Evolutionary conservation across 2,113 vertebrate genomes (phyloP).

Genomic region (Dryoscopus gambensis): DNA sequence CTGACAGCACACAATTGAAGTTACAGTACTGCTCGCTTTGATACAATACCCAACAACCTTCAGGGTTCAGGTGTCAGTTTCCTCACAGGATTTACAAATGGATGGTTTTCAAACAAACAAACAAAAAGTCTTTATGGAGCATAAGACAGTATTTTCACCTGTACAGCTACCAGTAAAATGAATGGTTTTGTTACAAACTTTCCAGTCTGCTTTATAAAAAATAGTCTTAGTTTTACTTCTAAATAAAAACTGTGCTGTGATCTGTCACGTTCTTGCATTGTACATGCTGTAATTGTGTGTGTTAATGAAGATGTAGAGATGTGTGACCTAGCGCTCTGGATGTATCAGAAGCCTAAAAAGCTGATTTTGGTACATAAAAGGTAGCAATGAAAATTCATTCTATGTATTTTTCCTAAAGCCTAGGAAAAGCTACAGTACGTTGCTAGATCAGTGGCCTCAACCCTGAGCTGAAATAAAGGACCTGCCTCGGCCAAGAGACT

Average conservation of each 20-base stretch:
- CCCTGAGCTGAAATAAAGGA: conserved; percentile 56
- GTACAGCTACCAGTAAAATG: conserved; percentile 46
- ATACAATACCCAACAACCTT: not conserved
- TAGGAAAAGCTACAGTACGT: conserved; percentile 64
- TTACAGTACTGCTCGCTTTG: not conserved
- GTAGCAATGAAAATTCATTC: conserved; percentile 56
- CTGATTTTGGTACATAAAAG: conserved; percentile 56
- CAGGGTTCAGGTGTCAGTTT: conserved; percentile 49
- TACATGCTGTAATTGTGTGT: conserved; percentile 36
- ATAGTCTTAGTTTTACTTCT: conserved; percentile 55
- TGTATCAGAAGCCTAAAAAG: conserved; percentile 56
- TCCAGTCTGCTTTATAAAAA: conserved; percentile 65
- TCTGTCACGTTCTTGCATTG: conserved; percentile 60
- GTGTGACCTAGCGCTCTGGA: conserved; percentile 46
- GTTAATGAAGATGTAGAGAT: conserved; percentile 28
- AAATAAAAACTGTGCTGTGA: conserved; percentile 70
- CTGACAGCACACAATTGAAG: not conserved
- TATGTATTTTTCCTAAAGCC: conserved; percentile 47
- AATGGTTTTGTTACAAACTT: conserved; percentile 56
- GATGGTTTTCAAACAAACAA: not conserved
- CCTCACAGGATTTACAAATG: not conserved
- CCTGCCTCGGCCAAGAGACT: conserved; percentile 37
- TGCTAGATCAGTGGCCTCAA: conserved; percentile 60
- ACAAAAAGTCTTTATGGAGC: not conserved
- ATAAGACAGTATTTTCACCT: conserved; percentile 10